Evolutionary conservation across 2,888 invertebrate species (phyloP).

Genomic region (Saturnia japonica): DNA sequence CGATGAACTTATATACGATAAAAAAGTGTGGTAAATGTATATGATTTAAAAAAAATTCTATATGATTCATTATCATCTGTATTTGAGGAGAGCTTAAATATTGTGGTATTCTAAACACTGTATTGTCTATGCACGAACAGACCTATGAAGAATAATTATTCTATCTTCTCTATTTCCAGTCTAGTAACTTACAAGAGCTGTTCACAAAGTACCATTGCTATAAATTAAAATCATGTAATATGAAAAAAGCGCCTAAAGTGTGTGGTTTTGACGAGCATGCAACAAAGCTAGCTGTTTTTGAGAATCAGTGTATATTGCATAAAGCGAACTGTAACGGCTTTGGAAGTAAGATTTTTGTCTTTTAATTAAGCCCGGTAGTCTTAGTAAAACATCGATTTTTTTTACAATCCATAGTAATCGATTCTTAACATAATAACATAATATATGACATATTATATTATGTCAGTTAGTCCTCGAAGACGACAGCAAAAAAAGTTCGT

Average conservation of each 20-base stretch:
- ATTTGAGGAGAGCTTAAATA: not conserved
- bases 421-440: too few species aligned
- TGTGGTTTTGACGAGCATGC: conserved; percentile 48
- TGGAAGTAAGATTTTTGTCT: conserved; percentile 45
- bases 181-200: not conserved
- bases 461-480: too few species aligned
- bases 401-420: too few species aligned
- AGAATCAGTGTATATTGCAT: conserved; percentile 48
- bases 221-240: conserved; percentile 38
- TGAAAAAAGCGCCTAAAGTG: conserved; percentile 33
- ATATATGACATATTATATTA: too few species aligned
- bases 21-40: too few species aligned
- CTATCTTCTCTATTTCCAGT: conserved; percentile 1
- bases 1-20: too few species aligned
- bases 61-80: not conserved
- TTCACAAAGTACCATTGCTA: conserved; percentile 41
- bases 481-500: too few species aligned
- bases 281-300: conserved; percentile 45
- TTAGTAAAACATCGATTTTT: too few species aligned
- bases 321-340: conserved; percentile 46
- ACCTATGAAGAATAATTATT: not conserved
- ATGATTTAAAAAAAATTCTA: not conserved
- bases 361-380: not conserved
- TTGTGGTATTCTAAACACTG: not conserved
- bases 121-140: not conserved